Base-by-base conservation (phyloP, 2,888 invertebrate genomes). In the Thelaira solivaga region DNA sequence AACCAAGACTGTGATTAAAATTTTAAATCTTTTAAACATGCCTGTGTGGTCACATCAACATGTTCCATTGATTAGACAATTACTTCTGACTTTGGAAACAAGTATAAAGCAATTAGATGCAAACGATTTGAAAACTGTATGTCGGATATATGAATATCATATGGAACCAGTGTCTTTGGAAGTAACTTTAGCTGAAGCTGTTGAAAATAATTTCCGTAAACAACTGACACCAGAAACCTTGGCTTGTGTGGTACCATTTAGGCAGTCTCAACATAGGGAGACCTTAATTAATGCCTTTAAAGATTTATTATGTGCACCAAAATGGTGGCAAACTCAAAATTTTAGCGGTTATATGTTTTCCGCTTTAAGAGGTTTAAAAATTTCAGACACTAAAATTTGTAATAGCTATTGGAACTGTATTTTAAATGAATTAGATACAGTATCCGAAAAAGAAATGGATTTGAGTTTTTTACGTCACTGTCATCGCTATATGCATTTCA, bases 401-500 rank as follows among this genome's bases (percentile, higher is more conserved):
- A 84, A 90, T 78, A 71, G 81, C 2, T 91, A 90, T 80, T 92
- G 92, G 92, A 83, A 86, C 7, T 86, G 85, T 61, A 86, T 90
- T 0, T 68, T 90, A 0, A 57, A 83, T 1, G 82, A 87, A 43
- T 73, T 91, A 39, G 82, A 88, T 7, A 69, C 80, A 2, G 80
- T 84, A 24, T 68, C 82, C 0, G 80, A 80, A 10, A 83, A 87
- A 43, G 83, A 83, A 24, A 69, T 20, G 0, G 47, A 82, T n/a
- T 82, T 86, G 41, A 84, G 85, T 51, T 82, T 90, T 41, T 73
- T 90, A 7, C 87, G 85, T 29, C 85, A 91, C 36, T 90, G 90
- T 75, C 88, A 90, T 67, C 90, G 90, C 69, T 92, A 92, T 81
- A 90, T 91, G 88, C 88, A 90, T 82, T 92, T 91, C 81, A 90